Conservation (phyloP, 2,888 invertebrate genomes). For the Matsumyia berberina region DNA sequence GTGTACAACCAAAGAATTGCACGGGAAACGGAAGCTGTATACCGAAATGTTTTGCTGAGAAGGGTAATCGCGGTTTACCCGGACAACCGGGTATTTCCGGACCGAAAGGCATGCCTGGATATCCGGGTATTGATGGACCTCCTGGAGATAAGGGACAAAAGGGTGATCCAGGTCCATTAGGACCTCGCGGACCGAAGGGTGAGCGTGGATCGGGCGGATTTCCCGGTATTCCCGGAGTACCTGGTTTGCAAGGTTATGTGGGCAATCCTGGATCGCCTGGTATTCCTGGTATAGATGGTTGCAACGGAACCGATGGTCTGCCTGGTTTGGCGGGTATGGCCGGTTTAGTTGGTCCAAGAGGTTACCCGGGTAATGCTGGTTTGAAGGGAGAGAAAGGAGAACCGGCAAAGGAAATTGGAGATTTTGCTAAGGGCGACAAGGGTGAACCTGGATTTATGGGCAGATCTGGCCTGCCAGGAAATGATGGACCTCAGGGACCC, state of each 20-base stretch:
- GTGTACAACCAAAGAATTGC: slow-evolving; percentile 86
- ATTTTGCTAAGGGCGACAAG: slow-evolving; percentile 91
- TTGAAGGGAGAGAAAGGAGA: slow-evolving; percentile 91
- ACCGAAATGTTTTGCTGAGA: slow-evolving; percentile 95
- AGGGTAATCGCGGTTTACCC: slow-evolving; percentile 91
- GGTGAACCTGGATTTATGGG: slow-evolving; percentile 88
- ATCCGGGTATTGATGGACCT: slow-evolving; percentile 93
- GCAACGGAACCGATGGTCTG: slow-evolving; percentile 96
- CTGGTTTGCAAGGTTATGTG: slow-evolving; percentile 83
- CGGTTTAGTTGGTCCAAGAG: slow-evolving; percentile 91
- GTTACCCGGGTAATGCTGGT: slow-evolving; percentile 85
- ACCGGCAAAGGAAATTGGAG: slow-evolving; percentile 86
- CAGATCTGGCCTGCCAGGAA: slow-evolving; percentile 81
- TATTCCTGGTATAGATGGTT: slow-evolving; percentile 95
- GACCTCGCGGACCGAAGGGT: slow-evolving; percentile 92
- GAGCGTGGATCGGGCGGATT: slow-evolving; percentile 94
- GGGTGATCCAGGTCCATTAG: slow-evolving; percentile 93
- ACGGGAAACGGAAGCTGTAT: slow-evolving; percentile 89
- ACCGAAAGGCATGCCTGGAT: slow-evolving; percentile 90
- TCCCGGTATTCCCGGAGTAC: slow-evolving; percentile 92
- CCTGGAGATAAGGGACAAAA: slow-evolving; percentile 95
- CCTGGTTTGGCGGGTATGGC: slow-evolving; percentile 89
- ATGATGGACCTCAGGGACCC: slow-evolving; percentile 86
- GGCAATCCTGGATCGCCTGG: slow-evolving; percentile 89
- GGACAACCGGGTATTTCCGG: slow-evolving; percentile 90